A percentile compares a stretch with the other conserved stretches of the same genome.
Conservation (phyloP, 1,140 invertebrate genomes). For the Neotoxoptera formosana region DNA sequence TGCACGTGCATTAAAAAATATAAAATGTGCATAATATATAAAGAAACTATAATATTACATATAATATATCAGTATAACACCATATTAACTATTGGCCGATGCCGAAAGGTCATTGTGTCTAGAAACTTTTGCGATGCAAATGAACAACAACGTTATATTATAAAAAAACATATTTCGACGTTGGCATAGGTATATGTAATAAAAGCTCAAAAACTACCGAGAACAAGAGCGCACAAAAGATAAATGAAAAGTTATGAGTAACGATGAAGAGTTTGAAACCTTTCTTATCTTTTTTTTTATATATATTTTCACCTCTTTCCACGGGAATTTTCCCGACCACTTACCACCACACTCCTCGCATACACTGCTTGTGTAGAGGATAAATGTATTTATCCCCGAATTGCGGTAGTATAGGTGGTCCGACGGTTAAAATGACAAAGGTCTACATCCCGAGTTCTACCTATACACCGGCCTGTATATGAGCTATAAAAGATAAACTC, state of each 20-base stretch:
- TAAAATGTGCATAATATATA: background rate
- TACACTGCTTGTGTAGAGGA: background rate
- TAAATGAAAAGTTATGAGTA: conserved; percentile 48
- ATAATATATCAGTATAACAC: background rate
- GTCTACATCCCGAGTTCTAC: background rate
- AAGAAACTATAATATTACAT: background rate
- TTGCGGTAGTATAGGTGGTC: background rate
- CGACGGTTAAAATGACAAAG: conserved; percentile 27
- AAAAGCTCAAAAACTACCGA: background rate
- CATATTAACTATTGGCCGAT: background rate
- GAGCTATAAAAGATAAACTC: conserved; percentile 40
- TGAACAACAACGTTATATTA: background rate
- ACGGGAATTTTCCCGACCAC: background rate
- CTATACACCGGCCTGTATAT: background rate
- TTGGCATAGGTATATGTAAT: background rate
- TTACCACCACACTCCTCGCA: background rate
- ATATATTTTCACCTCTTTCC: background rate
- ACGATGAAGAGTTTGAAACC: conserved; percentile 7
- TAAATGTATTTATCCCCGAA: conserved; percentile 19
- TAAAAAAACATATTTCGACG: background rate
- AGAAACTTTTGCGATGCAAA: conserved; percentile 9
- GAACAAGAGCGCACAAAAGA: background rate
- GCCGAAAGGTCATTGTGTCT: background rate
- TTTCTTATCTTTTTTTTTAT: conserved; percentile 37
- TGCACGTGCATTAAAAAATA: background rate